Conservation (phyloP, 2,888 invertebrate species). For the Morpho helenor region DNA sequence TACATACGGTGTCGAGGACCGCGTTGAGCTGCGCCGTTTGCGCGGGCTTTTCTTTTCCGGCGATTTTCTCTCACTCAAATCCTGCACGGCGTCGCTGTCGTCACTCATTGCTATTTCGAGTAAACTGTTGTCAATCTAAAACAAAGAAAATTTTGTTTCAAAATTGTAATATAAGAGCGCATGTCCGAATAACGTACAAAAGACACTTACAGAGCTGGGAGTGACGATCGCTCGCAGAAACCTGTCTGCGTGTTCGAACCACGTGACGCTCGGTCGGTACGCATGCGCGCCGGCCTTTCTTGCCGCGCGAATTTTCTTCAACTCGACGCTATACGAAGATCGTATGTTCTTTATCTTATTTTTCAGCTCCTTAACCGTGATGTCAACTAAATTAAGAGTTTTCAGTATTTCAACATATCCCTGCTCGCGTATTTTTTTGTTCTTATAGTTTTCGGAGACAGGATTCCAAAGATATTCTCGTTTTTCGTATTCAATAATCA, state of each 20-base stretch:
- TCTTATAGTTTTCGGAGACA: conserved; percentile 73
- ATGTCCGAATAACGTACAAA: conserved; percentile 24
- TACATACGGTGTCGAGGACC: conserved; percentile 69
- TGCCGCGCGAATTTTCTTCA: conserved; percentile 77
- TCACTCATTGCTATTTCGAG: conserved; percentile 70
- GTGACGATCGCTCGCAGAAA: conserved; percentile 77
- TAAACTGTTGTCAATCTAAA: conserved; percentile 68
- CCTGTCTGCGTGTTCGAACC: conserved; percentile 79
- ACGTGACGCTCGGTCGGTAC: conserved; percentile 77
- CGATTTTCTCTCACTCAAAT: conserved; percentile 68
- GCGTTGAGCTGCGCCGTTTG: conserved; percentile 68
- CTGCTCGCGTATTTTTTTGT: conserved; percentile 73
- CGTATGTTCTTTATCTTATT: conserved; percentile 77
- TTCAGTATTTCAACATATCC: conserved; percentile 74
- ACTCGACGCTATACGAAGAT: conserved; percentile 74
- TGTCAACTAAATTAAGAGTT: conserved; percentile 66
- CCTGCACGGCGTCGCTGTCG: conserved; percentile 71
- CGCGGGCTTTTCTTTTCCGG: conserved; percentile 71
- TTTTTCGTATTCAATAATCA: conserved; percentile 75
- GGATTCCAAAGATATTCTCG: conserved; percentile 75
- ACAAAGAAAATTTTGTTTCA: conserved; percentile 39
- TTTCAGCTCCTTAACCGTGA: conserved; percentile 74
- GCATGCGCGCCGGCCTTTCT: conserved; percentile 76
- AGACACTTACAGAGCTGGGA: conserved; percentile 70
- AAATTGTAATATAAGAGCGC: conserved; percentile 39